Base-by-base conservation (phyloP, 2,888 invertebrate species). In the Drosophila monieri region DNA sequence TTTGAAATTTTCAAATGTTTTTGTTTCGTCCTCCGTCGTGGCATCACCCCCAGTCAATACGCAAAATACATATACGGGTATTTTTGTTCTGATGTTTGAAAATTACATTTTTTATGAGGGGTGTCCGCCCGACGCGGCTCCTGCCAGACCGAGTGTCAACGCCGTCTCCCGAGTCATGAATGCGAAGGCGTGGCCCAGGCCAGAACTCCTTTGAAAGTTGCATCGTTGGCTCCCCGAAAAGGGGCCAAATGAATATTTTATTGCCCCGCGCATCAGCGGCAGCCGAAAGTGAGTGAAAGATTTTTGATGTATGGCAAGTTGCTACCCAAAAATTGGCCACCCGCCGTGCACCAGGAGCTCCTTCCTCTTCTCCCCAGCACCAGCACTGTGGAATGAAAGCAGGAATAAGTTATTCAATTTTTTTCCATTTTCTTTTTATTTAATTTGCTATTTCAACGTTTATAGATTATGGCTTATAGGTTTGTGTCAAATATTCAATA, bases 1-100 rank as follows among this genome's bases (percentile, higher is more conserved):
- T 85, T 85, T 85, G 67, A 88, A 87, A 85, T 73, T 88, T 80
- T 65, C 84, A 85, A 83, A 85, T 85, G 85, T 85, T 88, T 80
- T 72, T 66, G 65, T 64, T 65, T 62, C 21, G 21, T 62, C 51
- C 51, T 23, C 14, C 15, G 39, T 35, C 46, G 21, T 12, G 5
- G 43, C 43, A 41, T 23, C 15, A 14, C 27, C 15, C 15, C n/a
- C 23, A 39, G 27, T 39, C 60, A 46, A 60, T 60, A 37, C 60
- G 47, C 23, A 47, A 15, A 59, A 59, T 59, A 23, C 8, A 25
- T 25, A n/a, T 46, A n/a, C n/a, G n/a, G n/a, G n/a, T n/a, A 25
- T 15, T 27, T 48, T 35, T 37, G 44, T 41, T 69, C 35, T 30
- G 21, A 51, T 69, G 68, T 67, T 58, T 58, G 69, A 74, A 80